Base-by-base conservation (phyloP, 2,888 invertebrate genomes). In the Tipula unca region DNA sequence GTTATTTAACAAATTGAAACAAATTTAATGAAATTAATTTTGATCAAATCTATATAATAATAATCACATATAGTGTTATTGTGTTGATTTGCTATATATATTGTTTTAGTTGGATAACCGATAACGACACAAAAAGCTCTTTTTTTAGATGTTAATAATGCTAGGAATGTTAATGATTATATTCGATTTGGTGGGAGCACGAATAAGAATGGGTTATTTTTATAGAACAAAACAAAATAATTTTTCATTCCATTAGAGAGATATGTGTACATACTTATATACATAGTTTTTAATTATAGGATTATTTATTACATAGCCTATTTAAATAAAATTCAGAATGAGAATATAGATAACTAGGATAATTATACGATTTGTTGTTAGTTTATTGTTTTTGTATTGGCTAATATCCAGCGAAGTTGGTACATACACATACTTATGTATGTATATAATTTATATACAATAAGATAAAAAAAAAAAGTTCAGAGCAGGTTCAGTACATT, bases 1-100 rank as follows among this genome's bases (percentile, higher is more conserved):
- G 48, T 54, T 54, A 69, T 69, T 69, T 69, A 69, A 14, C 69
- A 69, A 69, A 69, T 69, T 69, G 69, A 69, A 69, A 69, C 69
- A 69, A 69, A 69, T 69, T 25, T 69, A 69, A 69, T 20, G 69
- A n/a, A 69, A 69, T 69, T 69, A 69, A 69, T 69, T 69, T 69
- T 69, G 69, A 69, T 69, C 20, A 69, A 69, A 69, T 69, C 69
- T 69, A 0, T 25, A 20, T 25, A 25, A 25, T 25, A 69, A 25
- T 69, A 25, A 69, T 69, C 48, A 69, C 69, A 69, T 69, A 32
- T 6, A 25, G 69, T 69, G 69, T 69, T 69, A 69, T 25, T 69
- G 10, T 69, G 69, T 25, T 69, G 69, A 69, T 69, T 69, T 25
- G 25, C 10, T 69, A 25, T 20, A 3, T 69, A 69, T 69, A 48